Evolutionary conservation across 2,113 vertebrate species (phyloP), one percentile per base, ranked within the genome.

Genomic region (Catharus bicknelli): DNA sequence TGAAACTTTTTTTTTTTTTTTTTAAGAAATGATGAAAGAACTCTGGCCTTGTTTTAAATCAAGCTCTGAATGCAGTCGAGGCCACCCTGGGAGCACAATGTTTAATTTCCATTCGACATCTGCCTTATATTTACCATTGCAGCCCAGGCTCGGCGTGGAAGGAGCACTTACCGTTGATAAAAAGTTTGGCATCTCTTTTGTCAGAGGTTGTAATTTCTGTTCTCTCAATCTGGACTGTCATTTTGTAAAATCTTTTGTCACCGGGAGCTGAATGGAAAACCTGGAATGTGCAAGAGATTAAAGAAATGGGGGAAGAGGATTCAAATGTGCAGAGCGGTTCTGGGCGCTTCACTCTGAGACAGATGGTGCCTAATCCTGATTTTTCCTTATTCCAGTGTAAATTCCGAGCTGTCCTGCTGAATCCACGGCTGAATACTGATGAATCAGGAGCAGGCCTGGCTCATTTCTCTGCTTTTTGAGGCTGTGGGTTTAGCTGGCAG

Each of bases 21-120:
- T 43, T 36, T 27, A 97, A 97, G 94, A 88, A 96, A 96, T 75
- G 86, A 88, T 96, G 95, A 94, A 93, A 77, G 45, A 83, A 67
- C 78, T 77, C 50, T 45, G 96, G 94, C 96, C 96, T 97, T 95
- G 83, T 96, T 96, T 97, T 96, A 95, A 96, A 96, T 92, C 90
- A 94, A 96, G 66, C 92, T 90, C 94, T 96, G 95, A 97, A 95
- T 94, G 94, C 90, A 83, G 85, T 92, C 36, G 66, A 16, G 93
- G 96, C 96, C 95, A 96, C 93, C 95, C 89, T 82, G 91, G 45
- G 78, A 88, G 95, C 76, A 83, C 72, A 83, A 78, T 91, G 91
- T 95, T 97, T 96, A 94, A 95, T 96, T 97, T 96, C 95, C 87
- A 96, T 94, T 93, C 67, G 66, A 94, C 86, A 94, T 96, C 95